A percentile compares a stretch with the other conserved stretches of the same genome.
These are phyloP conservation scores for Rhincodon typus DNA, from an alignment of 2,797 vertebrate species.

Conservation along the genomic window DNA sequence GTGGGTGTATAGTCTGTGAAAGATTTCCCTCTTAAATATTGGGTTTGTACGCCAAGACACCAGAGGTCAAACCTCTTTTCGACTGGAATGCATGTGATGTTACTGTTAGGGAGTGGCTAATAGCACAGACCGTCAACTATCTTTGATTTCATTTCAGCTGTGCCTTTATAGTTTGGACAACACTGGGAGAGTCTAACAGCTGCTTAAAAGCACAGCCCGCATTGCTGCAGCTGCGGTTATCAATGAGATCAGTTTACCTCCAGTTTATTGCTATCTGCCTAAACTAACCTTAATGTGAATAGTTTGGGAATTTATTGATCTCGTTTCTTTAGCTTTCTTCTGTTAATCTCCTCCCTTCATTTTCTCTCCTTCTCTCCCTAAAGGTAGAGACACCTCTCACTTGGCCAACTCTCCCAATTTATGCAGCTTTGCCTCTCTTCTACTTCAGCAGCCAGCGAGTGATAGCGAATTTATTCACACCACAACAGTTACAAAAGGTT, in stretches of 20 bases:
- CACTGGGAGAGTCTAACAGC: conserved; percentile 46
- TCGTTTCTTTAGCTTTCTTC: neutral
- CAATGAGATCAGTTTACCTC: conserved; percentile 36
- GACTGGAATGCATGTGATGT: too few relatives aligned
- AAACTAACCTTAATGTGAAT: neutral
- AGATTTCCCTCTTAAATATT: neutral
- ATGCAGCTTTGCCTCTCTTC: neutral
- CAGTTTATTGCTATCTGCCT: conserved; percentile 34
- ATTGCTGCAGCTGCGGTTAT: conserved; percentile 46
- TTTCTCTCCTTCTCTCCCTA: neutral
- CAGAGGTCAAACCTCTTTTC: neutral
- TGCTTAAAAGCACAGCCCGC: conserved; percentile 44
- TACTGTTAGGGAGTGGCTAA: neutral
- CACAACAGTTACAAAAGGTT: too few relatives aligned
- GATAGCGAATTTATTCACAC: neutral
- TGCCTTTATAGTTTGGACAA: conserved; percentile 40
- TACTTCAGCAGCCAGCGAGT: too few relatives aligned
- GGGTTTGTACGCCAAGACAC: neutral
- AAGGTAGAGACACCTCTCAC: too few relatives aligned
- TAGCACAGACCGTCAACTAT: conserved; percentile 41
- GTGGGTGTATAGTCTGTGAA: neutral
- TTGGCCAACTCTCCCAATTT: neutral
- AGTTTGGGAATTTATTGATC: neutral
- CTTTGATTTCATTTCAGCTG: conserved; percentile 50
- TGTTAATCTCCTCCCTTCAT: neutral